Percentiles rank a stretch among this genome's conserved stretches.
Conservation (phyloP, 2,113 vertebrate genomes). For the Tragelaphus scriptus region DNA sequence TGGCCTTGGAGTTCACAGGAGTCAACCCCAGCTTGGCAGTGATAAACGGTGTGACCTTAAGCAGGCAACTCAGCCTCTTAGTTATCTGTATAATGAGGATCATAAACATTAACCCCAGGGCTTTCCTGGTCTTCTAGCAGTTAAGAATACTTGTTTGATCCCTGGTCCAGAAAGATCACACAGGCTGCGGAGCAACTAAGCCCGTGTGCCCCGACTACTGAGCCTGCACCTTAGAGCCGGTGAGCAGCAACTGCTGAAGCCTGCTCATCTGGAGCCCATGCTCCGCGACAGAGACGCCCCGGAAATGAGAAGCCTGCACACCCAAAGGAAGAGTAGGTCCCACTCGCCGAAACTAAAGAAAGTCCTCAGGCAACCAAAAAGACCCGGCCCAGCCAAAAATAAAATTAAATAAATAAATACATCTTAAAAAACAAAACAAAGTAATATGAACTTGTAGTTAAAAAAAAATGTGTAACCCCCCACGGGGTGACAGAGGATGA, state of each 20-base stretch:
- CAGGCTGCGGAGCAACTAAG: neutral
- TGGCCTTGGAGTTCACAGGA: neutral
- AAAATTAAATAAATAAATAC: neutral
- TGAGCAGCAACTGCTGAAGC: neutral
- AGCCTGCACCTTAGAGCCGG: neutral
- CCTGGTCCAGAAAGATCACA: neutral
- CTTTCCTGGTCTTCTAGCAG: neutral
- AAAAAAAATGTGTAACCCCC: neutral
- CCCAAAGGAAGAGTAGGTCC: neutral
- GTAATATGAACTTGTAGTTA: neutral
- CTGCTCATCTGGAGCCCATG: neutral
- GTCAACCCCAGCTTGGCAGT: neutral
- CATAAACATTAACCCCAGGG: neutral
- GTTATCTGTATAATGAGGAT: neutral
- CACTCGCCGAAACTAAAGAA: accelerated
- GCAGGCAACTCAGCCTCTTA: neutral
- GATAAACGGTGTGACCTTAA: neutral
- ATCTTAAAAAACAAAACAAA: neutral
- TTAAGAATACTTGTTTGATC: neutral
- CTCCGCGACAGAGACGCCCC: neutral
- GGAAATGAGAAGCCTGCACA: neutral
- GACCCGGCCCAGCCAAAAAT: neutral
- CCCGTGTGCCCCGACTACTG: neutral
- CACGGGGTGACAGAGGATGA: neutral
- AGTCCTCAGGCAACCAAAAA: neutral